These are phyloP conservation scores for Kobus ellipsiprymnus DNA, from an alignment of 2,113 vertebrate genomes.

Conservation along the genomic window DNA sequence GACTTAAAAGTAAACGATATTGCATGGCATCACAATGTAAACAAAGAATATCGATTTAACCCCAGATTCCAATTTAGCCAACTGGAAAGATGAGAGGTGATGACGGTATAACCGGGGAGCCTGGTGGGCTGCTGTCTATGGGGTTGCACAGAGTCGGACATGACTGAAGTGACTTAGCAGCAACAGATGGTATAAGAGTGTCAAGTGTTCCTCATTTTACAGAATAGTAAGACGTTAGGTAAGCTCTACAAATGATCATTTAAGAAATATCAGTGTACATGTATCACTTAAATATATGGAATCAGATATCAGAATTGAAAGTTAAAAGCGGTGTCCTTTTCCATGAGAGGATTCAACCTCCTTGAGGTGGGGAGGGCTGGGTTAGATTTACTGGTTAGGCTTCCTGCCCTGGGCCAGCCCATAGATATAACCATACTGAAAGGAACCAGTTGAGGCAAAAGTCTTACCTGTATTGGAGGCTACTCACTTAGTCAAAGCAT, in stretches of 20 bases:
- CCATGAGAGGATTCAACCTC: background rate
- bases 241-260: background rate
- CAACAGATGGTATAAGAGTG: background rate
- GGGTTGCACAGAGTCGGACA: no score
- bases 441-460: background rate
- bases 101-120: background rate
- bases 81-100: background rate
- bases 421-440: background rate
- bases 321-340: background rate
- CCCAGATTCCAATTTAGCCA: background rate
- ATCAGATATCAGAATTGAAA: background rate
- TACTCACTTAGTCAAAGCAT: background rate
- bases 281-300: background rate
- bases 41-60: background rate
- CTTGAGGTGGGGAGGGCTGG: background rate
- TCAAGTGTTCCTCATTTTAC: background rate
- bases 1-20: background rate
- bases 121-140: no score
- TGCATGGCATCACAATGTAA: background rate
- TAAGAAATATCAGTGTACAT: background rate
- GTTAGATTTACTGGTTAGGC: background rate
- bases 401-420: background rate
- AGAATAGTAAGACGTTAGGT: background rate
- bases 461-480: background rate
- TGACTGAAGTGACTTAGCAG: no score